Evolutionary conservation across 2,797 vertebrate species (phyloP).

Genomic region (Graptemys geographica): DNA sequence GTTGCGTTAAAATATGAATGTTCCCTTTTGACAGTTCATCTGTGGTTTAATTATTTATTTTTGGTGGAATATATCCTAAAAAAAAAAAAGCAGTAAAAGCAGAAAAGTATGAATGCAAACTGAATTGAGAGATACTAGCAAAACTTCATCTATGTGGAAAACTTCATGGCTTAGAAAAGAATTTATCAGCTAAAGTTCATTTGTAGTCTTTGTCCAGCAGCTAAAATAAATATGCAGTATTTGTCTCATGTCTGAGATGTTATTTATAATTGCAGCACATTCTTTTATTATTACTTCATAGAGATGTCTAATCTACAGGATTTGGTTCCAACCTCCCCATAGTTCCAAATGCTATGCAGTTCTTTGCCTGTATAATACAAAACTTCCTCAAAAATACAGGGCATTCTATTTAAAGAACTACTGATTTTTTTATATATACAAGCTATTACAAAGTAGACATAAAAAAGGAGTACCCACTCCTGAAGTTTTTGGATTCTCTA

Average conservation of each 20-base stretch:
- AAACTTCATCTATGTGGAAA: slow-evolving; percentile 40
- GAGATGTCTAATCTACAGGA: neutral
- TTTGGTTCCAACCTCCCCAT: neutral
- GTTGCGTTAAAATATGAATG: slow-evolving; percentile 85
- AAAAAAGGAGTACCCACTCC: neutral
- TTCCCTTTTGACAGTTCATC: slow-evolving; percentile 86
- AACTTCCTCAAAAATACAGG: neutral
- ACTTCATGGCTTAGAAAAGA: slow-evolving; percentile 3
- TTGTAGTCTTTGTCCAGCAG: neutral
- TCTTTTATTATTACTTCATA: slow-evolving; percentile 13
- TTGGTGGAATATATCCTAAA: slow-evolving; percentile 72
- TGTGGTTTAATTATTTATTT: slow-evolving; percentile 82
- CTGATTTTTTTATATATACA: neutral
- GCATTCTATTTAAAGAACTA: neutral
- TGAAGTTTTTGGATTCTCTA: neutral
- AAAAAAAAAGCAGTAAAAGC: slow-evolving; percentile 42
- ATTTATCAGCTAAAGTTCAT: slow-evolving; percentile 8
- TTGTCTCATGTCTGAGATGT: slow-evolving; percentile 5
- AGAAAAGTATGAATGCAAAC: slow-evolving; percentile 48
- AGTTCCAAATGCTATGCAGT: neutral
- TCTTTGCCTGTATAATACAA: neutral
- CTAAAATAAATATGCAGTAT: slow-evolving; percentile 18
- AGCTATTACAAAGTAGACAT: neutral
- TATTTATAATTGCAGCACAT: slow-evolving; percentile 6
- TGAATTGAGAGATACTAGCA: slow-evolving; percentile 48